Percentiles rank a stretch among this genome's conserved stretches.
These are phyloP conservation scores for Kradibia gibbosae DNA, from an alignment of 1,140 invertebrate genomes.

Conservation along the genomic window DNA sequence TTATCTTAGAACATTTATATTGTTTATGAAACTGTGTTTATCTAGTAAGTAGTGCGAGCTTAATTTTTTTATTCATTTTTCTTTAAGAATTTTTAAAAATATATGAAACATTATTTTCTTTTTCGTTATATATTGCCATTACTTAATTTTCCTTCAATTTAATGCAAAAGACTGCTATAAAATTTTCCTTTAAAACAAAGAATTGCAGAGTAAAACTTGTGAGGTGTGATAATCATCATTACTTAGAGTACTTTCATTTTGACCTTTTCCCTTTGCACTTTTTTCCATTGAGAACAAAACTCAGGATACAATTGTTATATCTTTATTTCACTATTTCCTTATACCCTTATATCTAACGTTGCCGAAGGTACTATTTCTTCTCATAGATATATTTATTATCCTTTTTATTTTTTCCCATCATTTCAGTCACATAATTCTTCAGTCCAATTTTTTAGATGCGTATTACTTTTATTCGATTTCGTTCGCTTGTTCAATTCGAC, in stretches of 20 bases:
- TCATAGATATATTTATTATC: constrained; percentile 1
- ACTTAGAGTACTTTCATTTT: background rate
- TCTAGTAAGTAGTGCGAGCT: no score
- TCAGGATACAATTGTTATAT: background rate
- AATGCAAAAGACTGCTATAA: constrained; percentile 1
- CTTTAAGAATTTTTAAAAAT: background rate
- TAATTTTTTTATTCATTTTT: background rate
- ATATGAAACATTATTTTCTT: background rate
- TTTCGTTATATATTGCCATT: background rate
- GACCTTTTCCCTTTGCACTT: background rate
- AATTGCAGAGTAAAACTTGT: background rate
- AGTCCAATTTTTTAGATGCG: background rate
- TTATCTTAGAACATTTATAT: no score
- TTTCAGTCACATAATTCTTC: constrained; percentile 3
- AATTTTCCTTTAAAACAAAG: constrained; percentile 18
- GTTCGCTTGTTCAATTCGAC: constrained; percentile 15
- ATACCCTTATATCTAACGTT: constrained; percentile 5
- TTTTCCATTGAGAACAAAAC: constrained; percentile 22
- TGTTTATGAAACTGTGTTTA: no score
- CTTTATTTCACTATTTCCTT: background rate
- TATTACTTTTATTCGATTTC: constrained; percentile 4
- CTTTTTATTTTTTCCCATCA: background rate
- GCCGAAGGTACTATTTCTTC: background rate
- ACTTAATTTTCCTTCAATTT: constrained; percentile 13
- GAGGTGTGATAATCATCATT: constrained; percentile 1